Evolutionary conservation across 2,113 vertebrate species (phyloP).

Genomic region (Salvelinus alpinus): DNA sequence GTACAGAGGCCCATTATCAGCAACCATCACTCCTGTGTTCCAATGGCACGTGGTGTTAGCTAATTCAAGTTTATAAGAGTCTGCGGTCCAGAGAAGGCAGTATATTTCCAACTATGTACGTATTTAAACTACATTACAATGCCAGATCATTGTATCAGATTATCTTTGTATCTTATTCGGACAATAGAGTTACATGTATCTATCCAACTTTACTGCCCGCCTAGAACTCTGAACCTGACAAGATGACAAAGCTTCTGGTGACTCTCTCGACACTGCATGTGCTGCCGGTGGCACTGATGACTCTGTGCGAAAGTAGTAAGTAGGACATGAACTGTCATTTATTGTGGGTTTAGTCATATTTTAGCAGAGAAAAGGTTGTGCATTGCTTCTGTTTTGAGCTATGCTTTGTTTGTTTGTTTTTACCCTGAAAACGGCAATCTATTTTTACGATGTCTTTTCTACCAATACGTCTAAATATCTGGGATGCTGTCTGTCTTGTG

Average conservation of each 20-base stretch:
- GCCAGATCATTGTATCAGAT: conserved; percentile 5
- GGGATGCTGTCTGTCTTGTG: conserved; percentile 8
- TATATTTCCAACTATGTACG: background rate
- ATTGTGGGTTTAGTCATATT: background rate
- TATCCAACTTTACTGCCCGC: background rate
- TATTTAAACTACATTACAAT: conserved; percentile 39
- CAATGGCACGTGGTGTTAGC: too few relatives aligned
- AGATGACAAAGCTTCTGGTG: conserved; percentile 45
- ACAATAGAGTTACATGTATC: background rate
- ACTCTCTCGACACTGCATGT: conserved; percentile 32
- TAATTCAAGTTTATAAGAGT: too few relatives aligned
- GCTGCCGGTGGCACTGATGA: conserved; percentile 42
- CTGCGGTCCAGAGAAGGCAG: background rate
- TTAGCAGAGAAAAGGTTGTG: background rate
- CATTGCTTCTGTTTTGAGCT: background rate
- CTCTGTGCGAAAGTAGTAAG: conserved; percentile 54
- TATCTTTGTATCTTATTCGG: background rate
- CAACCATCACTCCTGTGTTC: too few relatives aligned
- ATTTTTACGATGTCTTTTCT: background rate
- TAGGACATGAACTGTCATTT: conserved; percentile 22
- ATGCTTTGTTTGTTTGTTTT: background rate
- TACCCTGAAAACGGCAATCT: background rate
- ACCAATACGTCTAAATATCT: background rate
- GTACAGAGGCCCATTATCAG: too few relatives aligned
- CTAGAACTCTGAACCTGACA: conserved; percentile 7